Evolutionary conservation across 2,888 invertebrate genomes (phyloP).

Genomic region (Drosophila ezoana): DNA sequence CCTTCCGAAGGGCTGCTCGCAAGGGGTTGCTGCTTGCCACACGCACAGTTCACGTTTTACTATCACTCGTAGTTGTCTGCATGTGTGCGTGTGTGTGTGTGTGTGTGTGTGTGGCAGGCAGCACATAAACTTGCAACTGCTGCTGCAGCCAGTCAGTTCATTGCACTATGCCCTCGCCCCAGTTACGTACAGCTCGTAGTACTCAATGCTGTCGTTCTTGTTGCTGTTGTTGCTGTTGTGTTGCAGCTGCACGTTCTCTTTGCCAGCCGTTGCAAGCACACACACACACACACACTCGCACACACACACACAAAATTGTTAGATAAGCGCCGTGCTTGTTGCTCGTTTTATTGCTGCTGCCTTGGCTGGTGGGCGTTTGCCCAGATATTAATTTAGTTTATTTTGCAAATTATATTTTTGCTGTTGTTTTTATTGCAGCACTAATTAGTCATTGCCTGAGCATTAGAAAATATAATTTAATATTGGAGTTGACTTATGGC

Average conservation of each 20-base stretch:
- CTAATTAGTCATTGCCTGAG: constrained; percentile 50
- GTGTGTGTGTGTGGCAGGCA: constrained; percentile 45
- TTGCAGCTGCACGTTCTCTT: constrained; percentile 77
- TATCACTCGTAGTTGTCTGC: constrained; percentile 74
- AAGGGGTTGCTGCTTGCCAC: constrained; percentile 27
- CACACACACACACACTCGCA: constrained; percentile 7
- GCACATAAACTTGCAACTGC: constrained; percentile 54
- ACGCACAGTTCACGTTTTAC: constrained; percentile 60
- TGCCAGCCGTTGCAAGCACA: constrained; percentile 50
- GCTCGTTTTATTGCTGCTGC: constrained; percentile 15
- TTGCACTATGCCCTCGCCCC: constrained; percentile 85
- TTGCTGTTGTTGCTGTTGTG: constrained; percentile 23
- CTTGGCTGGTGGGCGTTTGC: constrained; percentile 54
- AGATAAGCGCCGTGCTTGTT: constrained; percentile 55
- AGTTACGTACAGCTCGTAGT: constrained; percentile 72
- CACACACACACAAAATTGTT: constrained; percentile 28
- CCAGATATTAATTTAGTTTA: constrained; percentile 54
- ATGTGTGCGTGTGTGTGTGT: constrained; percentile 31
- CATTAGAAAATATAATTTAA: constrained; percentile 10
- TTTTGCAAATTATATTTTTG: neutral
- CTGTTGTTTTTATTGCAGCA: constrained; percentile 12
- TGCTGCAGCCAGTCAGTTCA: constrained; percentile 76
- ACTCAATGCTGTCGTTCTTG: constrained; percentile 33
- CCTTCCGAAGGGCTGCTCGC: neutral
- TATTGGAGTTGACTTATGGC: neutral